Base-by-base conservation (phyloP, 2,888 invertebrate genomes). In the Brenthis hecate region DNA sequence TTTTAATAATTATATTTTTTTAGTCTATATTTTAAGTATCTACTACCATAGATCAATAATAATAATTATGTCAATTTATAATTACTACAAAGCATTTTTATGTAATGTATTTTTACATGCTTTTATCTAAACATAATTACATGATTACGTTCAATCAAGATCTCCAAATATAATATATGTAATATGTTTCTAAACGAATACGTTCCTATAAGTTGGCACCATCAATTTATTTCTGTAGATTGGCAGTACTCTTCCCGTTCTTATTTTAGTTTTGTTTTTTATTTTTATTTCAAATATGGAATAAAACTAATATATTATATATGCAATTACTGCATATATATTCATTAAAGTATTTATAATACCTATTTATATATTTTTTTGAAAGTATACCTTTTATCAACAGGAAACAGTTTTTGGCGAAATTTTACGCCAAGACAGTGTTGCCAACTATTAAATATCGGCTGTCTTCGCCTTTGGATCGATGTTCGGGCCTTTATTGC, bases 401-500 rank as follows among this genome's bases (percentile, higher is more conserved):
- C 72, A 75, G 77, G 75, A 73, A 74, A 68, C 57, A 32, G 64
- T 62, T 74, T 71, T 72, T 73, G 71, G 66, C 72, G 68, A 72
- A 13, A 66, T 70, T 72, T 74, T 78, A 77, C 78, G 80, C 78
- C 77, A 80, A 85, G 81, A 79, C 82, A 81, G 78, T 81, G 77
- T 79, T 77, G 83, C 82, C 79, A 81, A 77, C 79, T 80, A 81
- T 84, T 86, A 85, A 89, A 80, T 79, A 81, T 82, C 82, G 84
- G 83, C 81, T 82, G 85, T 83, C 81, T 87, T 28, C 78, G 85
- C 85, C 93, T 91, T 94, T 93, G 94, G 94, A 94, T 95, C 94
- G 94, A 95, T 95, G 94, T 94, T 94, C 91, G 94, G 94, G 89
- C 94, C 94, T 91, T 91, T 94, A 89, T 85, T 94, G 89, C 93